Evolutionary conservation across 2,888 invertebrate genomes (phyloP).

Genomic region (Ennomos erosarius): DNA sequence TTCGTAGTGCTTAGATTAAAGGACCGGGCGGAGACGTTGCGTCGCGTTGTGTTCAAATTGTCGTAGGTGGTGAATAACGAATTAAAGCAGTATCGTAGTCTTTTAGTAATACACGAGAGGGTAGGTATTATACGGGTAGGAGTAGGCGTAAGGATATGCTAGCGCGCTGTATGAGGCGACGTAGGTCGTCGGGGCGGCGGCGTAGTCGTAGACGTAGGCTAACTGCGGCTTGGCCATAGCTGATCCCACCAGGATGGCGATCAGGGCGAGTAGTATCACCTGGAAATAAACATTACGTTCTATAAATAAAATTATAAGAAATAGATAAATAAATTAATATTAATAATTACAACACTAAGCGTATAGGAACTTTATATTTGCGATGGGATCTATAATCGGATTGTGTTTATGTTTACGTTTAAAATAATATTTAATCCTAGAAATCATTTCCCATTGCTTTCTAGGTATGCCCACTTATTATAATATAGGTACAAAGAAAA

Average conservation of each 20-base stretch:
- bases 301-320: slow-evolving; percentile 2
- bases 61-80: no score
- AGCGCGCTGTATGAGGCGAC: slow-evolving; percentile 65
- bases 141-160: slow-evolving; percentile 72
- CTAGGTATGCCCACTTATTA: no score
- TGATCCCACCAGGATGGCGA: slow-evolving; percentile 56
- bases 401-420: no score
- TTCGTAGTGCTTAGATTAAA: not conserved
- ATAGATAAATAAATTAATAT: no score
- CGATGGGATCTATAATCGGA: no score
- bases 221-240: slow-evolving; percentile 75
- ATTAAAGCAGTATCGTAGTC: not conserved
- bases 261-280: slow-evolving; percentile 61
- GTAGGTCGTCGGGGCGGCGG: slow-evolving; percentile 66
- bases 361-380: no score
- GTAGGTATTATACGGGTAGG: slow-evolving; percentile 61
- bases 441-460: no score
- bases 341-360: no score
- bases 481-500: no score
- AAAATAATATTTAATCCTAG: no score
- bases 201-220: slow-evolving; percentile 69
- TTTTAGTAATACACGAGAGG: slow-evolving; percentile 66
- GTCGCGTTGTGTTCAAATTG: no score
- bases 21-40: not conserved
- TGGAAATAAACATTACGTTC: slow-evolving; percentile 37